A percentile compares a stretch with the other conserved stretches of the same genome.
These are phyloP conservation scores for Rallus crepitans DNA, from an alignment of 2,797 vertebrate species.

Conservation along the genomic window DNA sequence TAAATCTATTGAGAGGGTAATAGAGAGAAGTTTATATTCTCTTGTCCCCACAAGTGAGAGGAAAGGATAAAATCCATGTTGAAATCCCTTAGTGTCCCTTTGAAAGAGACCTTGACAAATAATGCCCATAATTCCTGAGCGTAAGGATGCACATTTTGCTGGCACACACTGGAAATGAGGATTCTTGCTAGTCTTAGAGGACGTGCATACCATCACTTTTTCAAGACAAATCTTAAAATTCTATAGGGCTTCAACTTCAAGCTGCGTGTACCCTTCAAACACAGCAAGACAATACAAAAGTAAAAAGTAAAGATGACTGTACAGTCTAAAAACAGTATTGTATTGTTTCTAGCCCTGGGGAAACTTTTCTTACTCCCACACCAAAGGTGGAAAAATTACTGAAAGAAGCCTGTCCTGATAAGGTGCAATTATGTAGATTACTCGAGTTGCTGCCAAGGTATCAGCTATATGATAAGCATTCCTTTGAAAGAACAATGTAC, in stretches of 20 bases:
- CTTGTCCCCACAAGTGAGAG: background rate
- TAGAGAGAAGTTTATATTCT: background rate
- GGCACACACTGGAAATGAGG: background rate
- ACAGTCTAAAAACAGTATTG: background rate
- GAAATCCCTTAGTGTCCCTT: background rate
- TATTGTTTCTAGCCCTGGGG: background rate
- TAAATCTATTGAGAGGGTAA: background rate
- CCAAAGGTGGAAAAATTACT: background rate
- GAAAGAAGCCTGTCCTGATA: background rate
- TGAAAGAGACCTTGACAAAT: background rate
- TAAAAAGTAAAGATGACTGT: background rate
- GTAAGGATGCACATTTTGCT: background rate
- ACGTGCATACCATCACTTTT: background rate
- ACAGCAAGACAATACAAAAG: background rate
- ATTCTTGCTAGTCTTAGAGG: background rate
- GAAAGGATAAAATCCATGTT: background rate
- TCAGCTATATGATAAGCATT: background rate
- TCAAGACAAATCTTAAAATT: background rate
- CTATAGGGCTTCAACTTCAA: background rate
- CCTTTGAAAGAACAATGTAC: background rate
- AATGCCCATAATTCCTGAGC: background rate
- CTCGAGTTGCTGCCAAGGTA: background rate
- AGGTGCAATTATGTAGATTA: conserved; percentile 1
- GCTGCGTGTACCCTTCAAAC: background rate
- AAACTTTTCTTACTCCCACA: conserved; percentile 11